Percentiles rank a stretch among this genome's conserved stretches.
phyloP scores from a whole-genome alignment of 2,888 invertebrate genomes.

The Toxonevra muliebris region DNA sequence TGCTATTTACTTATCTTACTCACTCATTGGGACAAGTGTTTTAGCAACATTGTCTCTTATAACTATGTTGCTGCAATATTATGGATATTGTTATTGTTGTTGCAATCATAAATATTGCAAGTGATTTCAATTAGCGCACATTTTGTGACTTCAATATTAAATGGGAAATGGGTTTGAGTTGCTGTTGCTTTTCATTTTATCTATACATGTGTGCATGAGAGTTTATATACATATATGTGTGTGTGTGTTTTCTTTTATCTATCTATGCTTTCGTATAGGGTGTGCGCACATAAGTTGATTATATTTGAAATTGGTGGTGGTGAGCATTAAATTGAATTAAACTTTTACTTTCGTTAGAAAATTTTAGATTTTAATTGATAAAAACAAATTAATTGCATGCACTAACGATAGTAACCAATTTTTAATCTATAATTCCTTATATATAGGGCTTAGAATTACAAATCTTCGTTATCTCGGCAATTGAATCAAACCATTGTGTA shows the following conservation, averaged over 20 bases:
- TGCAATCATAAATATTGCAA: slow-evolving; percentile 57
- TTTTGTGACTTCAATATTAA: slow-evolving; percentile 58
- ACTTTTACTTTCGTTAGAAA: too few relatives aligned
- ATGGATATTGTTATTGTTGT: slow-evolving; percentile 11
- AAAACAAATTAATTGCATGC: too few relatives aligned
- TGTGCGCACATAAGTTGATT: neutral
- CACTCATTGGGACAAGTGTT: slow-evolving; percentile 47
- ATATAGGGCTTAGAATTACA: too few relatives aligned
- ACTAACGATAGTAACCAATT: neutral
- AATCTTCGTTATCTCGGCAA: too few relatives aligned
- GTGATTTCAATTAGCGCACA: slow-evolving; percentile 61
- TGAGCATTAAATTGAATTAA: too few relatives aligned
- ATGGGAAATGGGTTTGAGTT: slow-evolving; percentile 38
- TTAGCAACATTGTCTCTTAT: slow-evolving; percentile 33
- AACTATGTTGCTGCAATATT: slow-evolving; percentile 11
- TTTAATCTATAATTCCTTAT: neutral
- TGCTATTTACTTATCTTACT: slow-evolving; percentile 46
- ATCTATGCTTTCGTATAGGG: neutral
- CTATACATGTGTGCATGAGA: too few relatives aligned
- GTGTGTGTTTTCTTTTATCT: too few relatives aligned
- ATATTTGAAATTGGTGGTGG: too few relatives aligned
- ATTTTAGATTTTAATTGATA: too few relatives aligned
- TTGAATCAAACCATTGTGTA: too few relatives aligned
- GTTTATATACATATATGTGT: too few relatives aligned
- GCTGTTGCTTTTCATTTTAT: neutral